These are phyloP conservation scores for Diploptera punctata DNA, from an alignment of 2,888 invertebrate genomes.

Conservation along the genomic window DNA sequence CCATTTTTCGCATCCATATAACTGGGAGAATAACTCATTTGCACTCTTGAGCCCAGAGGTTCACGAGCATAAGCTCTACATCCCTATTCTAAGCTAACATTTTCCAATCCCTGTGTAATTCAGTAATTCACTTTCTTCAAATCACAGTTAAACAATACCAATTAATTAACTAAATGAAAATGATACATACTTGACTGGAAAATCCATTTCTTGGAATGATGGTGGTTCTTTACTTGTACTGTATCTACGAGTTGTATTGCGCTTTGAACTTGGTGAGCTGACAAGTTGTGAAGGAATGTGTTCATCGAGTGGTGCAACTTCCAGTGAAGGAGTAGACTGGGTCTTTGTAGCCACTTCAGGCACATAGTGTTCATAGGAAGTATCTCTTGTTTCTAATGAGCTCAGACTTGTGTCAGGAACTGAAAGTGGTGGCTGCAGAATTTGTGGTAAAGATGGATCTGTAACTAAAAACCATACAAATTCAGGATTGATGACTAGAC, in stretches of 20 bases:
- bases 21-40: too few species aligned
- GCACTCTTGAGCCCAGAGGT: too few species aligned
- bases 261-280: slow-evolving; percentile 4
- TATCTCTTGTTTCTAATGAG: neutral
- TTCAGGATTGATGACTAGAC: too few species aligned
- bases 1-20: too few species aligned
- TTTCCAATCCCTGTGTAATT: too few species aligned
- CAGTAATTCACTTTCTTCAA: too few species aligned
- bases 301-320: neutral
- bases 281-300: slow-evolving; percentile 4
- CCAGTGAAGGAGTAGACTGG: neutral
- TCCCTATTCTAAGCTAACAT: too few species aligned
- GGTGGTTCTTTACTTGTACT: slow-evolving; percentile 30
- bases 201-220: slow-evolving; percentile 44
- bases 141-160: too few species aligned
- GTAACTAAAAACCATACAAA: slow-evolving; percentile 47
- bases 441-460: slow-evolving; percentile 61
- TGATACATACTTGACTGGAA: slow-evolving; percentile 46
- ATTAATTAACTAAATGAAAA: too few species aligned
- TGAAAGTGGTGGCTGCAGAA: slow-evolving; percentile 53
- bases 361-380: neutral
- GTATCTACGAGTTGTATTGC: slow-evolving; percentile 17
- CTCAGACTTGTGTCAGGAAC: neutral
- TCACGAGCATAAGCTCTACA: too few species aligned
- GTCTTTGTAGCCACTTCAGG: neutral